Evolutionary conservation across 2,888 invertebrate species (phyloP).

Genomic region (Tromatobia lineatoria): DNA sequence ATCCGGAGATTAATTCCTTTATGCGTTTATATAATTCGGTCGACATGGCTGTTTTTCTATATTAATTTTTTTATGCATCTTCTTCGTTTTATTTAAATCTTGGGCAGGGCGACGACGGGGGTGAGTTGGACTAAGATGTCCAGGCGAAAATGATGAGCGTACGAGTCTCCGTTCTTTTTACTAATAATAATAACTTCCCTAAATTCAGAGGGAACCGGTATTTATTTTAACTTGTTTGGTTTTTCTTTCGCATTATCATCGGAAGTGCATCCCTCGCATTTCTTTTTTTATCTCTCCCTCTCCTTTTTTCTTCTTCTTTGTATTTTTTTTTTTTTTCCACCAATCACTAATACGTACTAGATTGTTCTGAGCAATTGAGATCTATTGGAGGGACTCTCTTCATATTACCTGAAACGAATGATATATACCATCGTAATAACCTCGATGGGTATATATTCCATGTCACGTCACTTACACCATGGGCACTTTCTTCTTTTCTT

Average conservation of each 20-base stretch:
- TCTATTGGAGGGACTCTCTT: slow-evolving; percentile 80
- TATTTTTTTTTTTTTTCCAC: slow-evolving; percentile 29
- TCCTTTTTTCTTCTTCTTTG: not conserved
- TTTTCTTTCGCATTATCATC: slow-evolving; percentile 15
- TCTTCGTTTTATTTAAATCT: slow-evolving; percentile 22
- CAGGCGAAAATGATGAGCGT: slow-evolving; percentile 50
- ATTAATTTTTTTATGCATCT: slow-evolving; percentile 1
- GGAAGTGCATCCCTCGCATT: slow-evolving; percentile 35
- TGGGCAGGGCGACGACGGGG: slow-evolving; percentile 50
- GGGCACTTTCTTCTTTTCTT: slow-evolving; percentile 38
- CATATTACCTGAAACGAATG: slow-evolving; percentile 52
- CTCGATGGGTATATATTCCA: slow-evolving; percentile 21
- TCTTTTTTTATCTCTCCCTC: slow-evolving; percentile 8
- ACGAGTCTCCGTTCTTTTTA: slow-evolving; percentile 31
- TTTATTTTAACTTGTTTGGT: slow-evolving; percentile 35
- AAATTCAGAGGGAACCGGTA: slow-evolving; percentile 17
- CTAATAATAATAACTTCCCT: slow-evolving; percentile 23
- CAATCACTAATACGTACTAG: slow-evolving; percentile 66
- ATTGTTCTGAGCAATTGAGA: slow-evolving; percentile 82
- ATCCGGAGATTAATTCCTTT: slow-evolving; percentile 62
- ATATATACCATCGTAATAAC: slow-evolving; percentile 51
- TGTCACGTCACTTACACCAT: slow-evolving; percentile 46
- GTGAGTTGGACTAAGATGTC: slow-evolving; percentile 51
- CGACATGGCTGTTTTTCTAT: slow-evolving; percentile 35
- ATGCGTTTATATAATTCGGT: slow-evolving; percentile 67